These are phyloP conservation scores for Glyptemys insculpta DNA, from an alignment of 2,797 vertebrate genomes.

Conservation along the genomic window DNA sequence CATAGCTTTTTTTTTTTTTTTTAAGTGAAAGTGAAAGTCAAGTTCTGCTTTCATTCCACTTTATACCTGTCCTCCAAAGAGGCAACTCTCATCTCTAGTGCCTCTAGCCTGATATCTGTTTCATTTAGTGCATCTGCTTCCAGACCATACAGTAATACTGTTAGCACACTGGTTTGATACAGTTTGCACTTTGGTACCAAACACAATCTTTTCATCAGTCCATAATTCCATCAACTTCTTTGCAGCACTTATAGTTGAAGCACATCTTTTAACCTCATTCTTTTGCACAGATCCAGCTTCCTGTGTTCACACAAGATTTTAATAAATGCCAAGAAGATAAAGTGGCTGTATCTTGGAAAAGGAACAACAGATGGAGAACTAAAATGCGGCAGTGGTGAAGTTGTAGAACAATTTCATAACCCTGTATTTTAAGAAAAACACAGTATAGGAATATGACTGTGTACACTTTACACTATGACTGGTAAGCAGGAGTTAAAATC, in stretches of 20 bases:
- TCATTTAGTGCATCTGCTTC: neutral
- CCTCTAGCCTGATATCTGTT: neutral
- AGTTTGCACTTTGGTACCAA: neutral
- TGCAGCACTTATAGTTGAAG: neutral
- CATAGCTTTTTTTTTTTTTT: neutral
- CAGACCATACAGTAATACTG: neutral
- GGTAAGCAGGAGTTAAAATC: constrained; percentile 10
- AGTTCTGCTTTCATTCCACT: constrained; percentile 4
- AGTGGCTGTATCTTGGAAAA: neutral
- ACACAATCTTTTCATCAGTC: neutral
- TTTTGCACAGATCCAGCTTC: neutral
- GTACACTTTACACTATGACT: neutral
- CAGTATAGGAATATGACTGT: neutral
- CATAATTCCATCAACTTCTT: neutral
- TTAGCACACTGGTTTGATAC: neutral
- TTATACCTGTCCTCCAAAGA: neutral
- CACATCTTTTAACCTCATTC: neutral
- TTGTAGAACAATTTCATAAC: neutral
- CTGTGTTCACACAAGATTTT: neutral
- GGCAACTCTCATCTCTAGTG: neutral
- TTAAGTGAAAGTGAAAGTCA: neutral
- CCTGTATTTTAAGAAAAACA: neutral
- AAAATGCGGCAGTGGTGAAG: neutral
- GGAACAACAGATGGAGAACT: neutral
- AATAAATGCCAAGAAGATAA: neutral